Base-by-base conservation (phyloP, 2,888 invertebrate genomes). In the Clusia tigrina region DNA sequence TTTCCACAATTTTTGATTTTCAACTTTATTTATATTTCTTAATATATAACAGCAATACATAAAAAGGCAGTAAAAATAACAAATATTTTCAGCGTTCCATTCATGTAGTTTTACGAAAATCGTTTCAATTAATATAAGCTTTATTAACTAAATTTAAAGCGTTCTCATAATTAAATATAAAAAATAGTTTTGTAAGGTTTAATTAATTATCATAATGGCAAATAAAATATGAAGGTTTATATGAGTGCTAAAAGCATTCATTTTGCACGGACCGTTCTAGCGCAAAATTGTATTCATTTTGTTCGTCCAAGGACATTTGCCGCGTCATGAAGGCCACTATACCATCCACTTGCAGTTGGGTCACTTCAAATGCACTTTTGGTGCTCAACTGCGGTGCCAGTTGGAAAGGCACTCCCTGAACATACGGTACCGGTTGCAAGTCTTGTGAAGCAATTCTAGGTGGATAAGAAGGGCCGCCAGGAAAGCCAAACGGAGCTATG, bases 381-480 rank as follows among this genome's bases (percentile, higher is more conserved):
- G 65, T 68, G 20, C 71, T 64, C 37, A 81, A 52, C 3, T 75
- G 78, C 0, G 82, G 79, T 10, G 81, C 75, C 23, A 81, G 60
- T 53, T 77, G 72, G 53, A 81, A 81, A 2, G 81, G 81, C 52
- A 81, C 77, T 59, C 78, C 81, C 61, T 81, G 74, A 32, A 81
- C 67, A 64, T 81, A 81, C 25, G 76, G 72, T 18, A 76, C 69
- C 24, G 76, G 80, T 2, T n/a, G n/a, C n/a, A n/a, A n/a, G n/a
- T n/a, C n/a, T n/a, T n/a, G n/a, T n/a, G n/a, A 32, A 2, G 25
- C 32, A 24, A 15, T 17, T 18, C 32, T 38, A 18, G 68, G 56
- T 37, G 68, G 68, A 61, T 70, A 69, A 3, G 69, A 68, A 48
- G 68, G 55, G 5, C 60, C 70, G 12, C 32, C 32, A 12, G 6